Evolutionary conservation across 2,888 invertebrate genomes (phyloP).

Genomic region (Monochamus alternatus): DNA sequence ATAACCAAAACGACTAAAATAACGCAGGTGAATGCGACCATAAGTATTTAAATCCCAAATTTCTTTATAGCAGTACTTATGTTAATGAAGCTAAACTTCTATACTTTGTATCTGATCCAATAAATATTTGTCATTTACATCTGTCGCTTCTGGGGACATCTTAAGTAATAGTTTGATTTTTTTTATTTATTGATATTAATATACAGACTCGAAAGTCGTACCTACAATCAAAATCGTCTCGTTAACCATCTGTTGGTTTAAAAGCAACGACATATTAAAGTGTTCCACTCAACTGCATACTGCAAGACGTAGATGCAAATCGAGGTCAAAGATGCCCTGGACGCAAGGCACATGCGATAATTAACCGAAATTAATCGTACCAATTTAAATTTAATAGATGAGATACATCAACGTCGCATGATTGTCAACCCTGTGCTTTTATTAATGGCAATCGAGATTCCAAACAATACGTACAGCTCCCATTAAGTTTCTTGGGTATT

Average conservation of each 20-base stretch:
- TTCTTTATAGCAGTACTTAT: neutral
- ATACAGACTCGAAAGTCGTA: neutral
- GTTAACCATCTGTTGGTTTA: neutral
- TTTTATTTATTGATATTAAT: neutral
- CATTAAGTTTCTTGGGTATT: conserved; percentile 26
- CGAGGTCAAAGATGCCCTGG: conserved; percentile 27
- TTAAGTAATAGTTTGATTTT: too few relatives aligned
- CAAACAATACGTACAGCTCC: conserved; percentile 23
- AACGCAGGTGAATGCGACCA: too few relatives aligned
- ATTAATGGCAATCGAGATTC: conserved; percentile 35
- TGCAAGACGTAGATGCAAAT: conserved; percentile 17
- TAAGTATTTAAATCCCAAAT: too few relatives aligned
- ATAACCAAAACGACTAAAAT: too few relatives aligned
- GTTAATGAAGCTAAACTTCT: neutral
- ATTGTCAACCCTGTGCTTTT: conserved; percentile 27
- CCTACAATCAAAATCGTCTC: neutral
- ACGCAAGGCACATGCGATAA: conserved; percentile 28
- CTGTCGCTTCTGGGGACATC: too few relatives aligned
- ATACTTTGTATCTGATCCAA: neutral
- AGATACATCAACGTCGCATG: conserved; percentile 35
- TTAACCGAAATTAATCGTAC: conserved; percentile 34
- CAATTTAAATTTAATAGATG: conserved; percentile 37
- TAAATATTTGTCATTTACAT: too few relatives aligned
- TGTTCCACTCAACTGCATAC: conserved; percentile 16
- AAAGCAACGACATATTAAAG: conserved; percentile 4